Conservation (phyloP, 2,888 invertebrate species). For the Tuta absoluta region DNA sequence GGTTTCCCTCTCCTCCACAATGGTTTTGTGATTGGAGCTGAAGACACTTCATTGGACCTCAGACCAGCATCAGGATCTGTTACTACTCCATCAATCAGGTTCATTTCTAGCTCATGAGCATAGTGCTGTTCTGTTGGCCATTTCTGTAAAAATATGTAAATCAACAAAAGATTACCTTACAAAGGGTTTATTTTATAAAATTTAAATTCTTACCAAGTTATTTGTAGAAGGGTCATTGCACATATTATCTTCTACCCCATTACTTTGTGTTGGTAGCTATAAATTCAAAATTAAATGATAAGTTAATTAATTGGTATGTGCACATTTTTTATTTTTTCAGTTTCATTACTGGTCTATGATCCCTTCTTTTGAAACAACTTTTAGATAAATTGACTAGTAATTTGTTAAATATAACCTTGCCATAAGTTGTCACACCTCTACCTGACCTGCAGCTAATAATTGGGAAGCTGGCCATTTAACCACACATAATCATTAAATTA, state of each 20-base stretch:
- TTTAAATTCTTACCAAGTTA: conserved; percentile 44
- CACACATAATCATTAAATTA: too few species aligned
- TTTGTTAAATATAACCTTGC: too few species aligned
- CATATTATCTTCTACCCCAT: conserved; percentile 45
- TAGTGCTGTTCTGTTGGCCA: conserved; percentile 58
- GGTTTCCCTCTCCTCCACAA: conserved; percentile 59
- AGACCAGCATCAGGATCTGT: conserved; percentile 49
- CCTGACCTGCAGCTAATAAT: too few species aligned
- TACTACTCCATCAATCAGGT: conserved; percentile 46
- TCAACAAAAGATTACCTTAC: not conserved
- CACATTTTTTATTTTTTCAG: too few species aligned
- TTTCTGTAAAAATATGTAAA: conserved; percentile 43
- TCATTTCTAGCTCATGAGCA: conserved; percentile 51
- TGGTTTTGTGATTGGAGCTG: conserved; percentile 51
- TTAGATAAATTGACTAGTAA: too few species aligned
- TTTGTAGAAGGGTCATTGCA: conserved; percentile 51
- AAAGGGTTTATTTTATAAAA: too few species aligned
- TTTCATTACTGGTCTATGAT: too few species aligned
- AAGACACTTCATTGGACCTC: conserved; percentile 57
- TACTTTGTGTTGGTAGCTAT: conserved; percentile 45
- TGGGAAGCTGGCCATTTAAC: too few species aligned
- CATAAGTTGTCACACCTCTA: too few species aligned
- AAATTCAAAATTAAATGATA: not conserved
- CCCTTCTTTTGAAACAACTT: too few species aligned
- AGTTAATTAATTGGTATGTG: too few species aligned